phyloP scores from a whole-genome alignment of 2,797 vertebrate species.

The Hypotaenidia philippensis region DNA sequence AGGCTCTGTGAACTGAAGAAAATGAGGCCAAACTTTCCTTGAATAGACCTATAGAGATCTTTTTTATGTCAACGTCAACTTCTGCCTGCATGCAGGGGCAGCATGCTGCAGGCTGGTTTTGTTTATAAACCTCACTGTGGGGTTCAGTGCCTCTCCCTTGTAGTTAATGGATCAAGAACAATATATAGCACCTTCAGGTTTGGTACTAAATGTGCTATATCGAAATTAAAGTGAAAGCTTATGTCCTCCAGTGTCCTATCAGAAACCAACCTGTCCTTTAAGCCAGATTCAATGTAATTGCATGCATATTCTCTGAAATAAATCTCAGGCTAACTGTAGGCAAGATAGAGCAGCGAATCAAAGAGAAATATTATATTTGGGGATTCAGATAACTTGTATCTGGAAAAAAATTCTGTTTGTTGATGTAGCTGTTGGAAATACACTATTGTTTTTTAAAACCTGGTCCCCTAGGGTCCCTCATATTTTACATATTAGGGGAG shows the following conservation, averaged over 20 bases:
- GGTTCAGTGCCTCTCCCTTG: not conserved
- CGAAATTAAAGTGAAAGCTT: not conserved
- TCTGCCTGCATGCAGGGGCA: fast-evolving
- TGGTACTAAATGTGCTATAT: not conserved
- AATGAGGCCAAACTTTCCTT: not conserved
- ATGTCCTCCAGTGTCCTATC: not conserved
- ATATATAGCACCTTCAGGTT: not conserved
- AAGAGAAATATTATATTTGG: slow-evolving; percentile 14
- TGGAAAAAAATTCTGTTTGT: not conserved
- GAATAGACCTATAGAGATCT: not conserved
- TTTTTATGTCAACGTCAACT: not conserved
- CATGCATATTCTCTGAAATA: not conserved
- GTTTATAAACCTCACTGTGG: not conserved
- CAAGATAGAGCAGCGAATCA: not conserved
- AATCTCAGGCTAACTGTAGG: slow-evolving; percentile 6
- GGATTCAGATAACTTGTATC: not conserved
- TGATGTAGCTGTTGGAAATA: slow-evolving; percentile 7
- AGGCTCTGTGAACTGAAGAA: not conserved
- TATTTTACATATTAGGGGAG: not conserved
- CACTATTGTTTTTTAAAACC: not conserved
- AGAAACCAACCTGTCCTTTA: not conserved
- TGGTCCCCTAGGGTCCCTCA: not conserved
- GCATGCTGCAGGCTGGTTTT: fast-evolving
- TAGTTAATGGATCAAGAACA: not conserved
- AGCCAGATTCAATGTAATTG: not conserved